Evolutionary conservation across 1,140 invertebrate genomes (phyloP).

Genomic region (Lasioglossum albipes): DNA sequence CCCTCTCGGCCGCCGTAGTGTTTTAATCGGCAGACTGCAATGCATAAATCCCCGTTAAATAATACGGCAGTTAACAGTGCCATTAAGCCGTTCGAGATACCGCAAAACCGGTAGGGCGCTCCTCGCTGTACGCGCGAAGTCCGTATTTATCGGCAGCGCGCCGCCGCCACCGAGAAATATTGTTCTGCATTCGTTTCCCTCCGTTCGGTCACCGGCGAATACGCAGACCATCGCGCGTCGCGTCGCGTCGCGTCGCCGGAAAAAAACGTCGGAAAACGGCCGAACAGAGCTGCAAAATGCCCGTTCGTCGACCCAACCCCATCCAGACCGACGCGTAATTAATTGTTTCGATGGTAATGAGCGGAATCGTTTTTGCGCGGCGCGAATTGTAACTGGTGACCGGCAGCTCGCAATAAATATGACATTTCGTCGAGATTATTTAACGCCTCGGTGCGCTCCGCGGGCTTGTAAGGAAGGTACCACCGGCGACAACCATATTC

Average conservation of each 20-base stretch:
- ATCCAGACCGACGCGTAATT: slow-evolving; percentile 15
- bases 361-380: slow-evolving; percentile 32
- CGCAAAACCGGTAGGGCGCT: slow-evolving; percentile 60
- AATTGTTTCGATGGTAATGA: slow-evolving; percentile 38
- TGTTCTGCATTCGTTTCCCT: slow-evolving; percentile 48
- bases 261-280: neutral
- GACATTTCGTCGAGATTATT: slow-evolving; percentile 34
- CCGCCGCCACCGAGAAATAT: slow-evolving; percentile 59
- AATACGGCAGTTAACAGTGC: slow-evolving; percentile 71
- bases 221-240: neutral
- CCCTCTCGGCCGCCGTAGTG: slow-evolving; percentile 39
- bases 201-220: slow-evolving; percentile 26
- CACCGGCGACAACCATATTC: slow-evolving; percentile 4
- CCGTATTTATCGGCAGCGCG: slow-evolving; percentile 66
- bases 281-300: slow-evolving; percentile 10
- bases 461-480: too few relatives aligned
- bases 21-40: slow-evolving; percentile 70
- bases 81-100: slow-evolving; percentile 71
- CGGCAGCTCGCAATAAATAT: slow-evolving; percentile 21
- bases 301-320: neutral
- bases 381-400: slow-evolving; percentile 23
- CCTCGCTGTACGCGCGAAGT: slow-evolving; percentile 55
- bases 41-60: slow-evolving; percentile 72
- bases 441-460: neutral
- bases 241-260: neutral